These are phyloP conservation scores for Parasteatoda tepidariorum DNA, from an alignment of 1,140 invertebrate genomes.

Conservation along the genomic window DNA sequence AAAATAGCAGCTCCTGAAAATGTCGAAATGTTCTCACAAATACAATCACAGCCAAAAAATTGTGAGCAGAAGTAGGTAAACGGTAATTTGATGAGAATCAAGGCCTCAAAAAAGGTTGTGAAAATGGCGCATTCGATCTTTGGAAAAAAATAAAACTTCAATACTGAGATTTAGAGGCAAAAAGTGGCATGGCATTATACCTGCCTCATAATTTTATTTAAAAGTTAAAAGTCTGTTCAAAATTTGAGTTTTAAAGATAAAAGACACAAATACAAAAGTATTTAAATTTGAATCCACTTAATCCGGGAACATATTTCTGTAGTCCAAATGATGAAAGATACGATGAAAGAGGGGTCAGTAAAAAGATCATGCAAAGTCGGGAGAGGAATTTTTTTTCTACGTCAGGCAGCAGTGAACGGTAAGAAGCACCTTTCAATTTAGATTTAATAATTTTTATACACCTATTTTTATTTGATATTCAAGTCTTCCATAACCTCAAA, in stretches of 20 bases:
- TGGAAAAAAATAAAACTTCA: slow-evolving; percentile 29
- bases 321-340: slow-evolving; percentile 46
- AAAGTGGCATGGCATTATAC: background rate
- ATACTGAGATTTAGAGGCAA: slow-evolving; percentile 43
- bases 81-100: background rate
- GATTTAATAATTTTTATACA: slow-evolving; percentile 43
- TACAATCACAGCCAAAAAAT: slow-evolving; percentile 59
- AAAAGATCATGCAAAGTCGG: slow-evolving; percentile 50
- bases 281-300: background rate
- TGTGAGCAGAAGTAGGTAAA: slow-evolving; percentile 52
- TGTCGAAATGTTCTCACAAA: background rate
- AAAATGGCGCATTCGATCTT: slow-evolving; percentile 22
- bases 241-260: slow-evolving; percentile 38
- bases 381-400: slow-evolving; percentile 45
- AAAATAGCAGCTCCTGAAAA: slow-evolving; percentile 2
- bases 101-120: background rate
- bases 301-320: slow-evolving; percentile 1
- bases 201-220: background rate
- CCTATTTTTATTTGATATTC: slow-evolving; percentile 30
- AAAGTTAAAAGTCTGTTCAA: background rate
- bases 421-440: slow-evolving; percentile 54
- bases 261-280: slow-evolving; percentile 49
- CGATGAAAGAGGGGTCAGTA: slow-evolving; percentile 45
- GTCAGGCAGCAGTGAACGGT: slow-evolving; percentile 54
- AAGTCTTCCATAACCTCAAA: slow-evolving; percentile 29